Percentiles rank a stretch among this genome's conserved stretches.
Evolutionary conservation across 2,888 invertebrate genomes (phyloP).

Genomic region (Listrodromus nycthemerus): DNA sequence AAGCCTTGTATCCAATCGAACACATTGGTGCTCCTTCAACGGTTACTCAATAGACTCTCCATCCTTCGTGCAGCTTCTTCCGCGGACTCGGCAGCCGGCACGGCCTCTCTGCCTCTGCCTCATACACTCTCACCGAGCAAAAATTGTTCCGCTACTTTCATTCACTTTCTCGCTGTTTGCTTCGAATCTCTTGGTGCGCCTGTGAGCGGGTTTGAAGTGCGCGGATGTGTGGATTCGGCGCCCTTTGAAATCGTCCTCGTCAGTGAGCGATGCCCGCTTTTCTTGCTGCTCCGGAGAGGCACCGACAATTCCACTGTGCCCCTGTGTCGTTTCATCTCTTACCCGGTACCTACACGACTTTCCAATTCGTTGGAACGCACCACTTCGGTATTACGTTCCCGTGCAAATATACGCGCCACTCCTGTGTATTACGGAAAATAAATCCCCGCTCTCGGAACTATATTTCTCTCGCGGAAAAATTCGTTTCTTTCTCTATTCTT

Average conservation of each 20-base stretch:
- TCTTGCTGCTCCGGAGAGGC: conserved; percentile 7
- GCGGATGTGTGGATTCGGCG: background rate
- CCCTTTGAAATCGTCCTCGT: conserved; percentile 40
- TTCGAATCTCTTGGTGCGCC: background rate
- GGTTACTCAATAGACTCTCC: conserved; percentile 18
- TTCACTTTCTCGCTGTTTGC: conserved; percentile 29
- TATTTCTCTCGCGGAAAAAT: background rate
- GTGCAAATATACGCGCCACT: conserved; percentile 12
- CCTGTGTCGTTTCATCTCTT: conserved; percentile 11
- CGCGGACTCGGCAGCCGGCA: background rate
- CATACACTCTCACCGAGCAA: conserved; percentile 3
- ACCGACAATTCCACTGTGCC: conserved; percentile 9
- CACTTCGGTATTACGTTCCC: conserved; percentile 18
- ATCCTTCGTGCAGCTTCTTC: conserved; percentile 9
- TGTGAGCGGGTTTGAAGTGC: conserved; percentile 1
- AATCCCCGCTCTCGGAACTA: background rate
- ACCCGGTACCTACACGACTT: conserved; percentile 17
- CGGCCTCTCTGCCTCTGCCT: background rate
- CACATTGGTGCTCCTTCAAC: conserved; percentile 30
- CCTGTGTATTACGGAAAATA: conserved; percentile 17
- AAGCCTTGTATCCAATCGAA: conserved; percentile 43
- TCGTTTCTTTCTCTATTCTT: conserved; percentile 7
- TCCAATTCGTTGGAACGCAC: conserved; percentile 36
- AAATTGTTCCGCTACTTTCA: conserved; percentile 42
- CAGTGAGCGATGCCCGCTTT: conserved; percentile 33